Evolutionary conservation across 53 echinoderm and acorn worm species (phyloP).

Genomic region (Antedon mediterranea): DNA sequence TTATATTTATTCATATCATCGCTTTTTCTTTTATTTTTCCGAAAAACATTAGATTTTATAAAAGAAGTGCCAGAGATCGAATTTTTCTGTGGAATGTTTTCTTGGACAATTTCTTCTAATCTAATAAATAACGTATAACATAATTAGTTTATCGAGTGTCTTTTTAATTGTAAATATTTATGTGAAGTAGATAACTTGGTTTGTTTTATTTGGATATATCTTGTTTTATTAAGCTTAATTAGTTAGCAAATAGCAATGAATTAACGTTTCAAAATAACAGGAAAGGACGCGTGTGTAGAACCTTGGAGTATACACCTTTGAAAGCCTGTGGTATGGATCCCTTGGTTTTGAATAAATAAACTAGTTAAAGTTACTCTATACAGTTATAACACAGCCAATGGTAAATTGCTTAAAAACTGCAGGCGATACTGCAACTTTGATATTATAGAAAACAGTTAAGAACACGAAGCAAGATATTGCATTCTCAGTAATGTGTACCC

Average conservation of each 20-base stretch:
- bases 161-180: conserved; percentile 1
- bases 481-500: not conserved
- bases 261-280: not conserved
- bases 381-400: not conserved
- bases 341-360: not conserved
- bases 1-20: no score
- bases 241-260: not conserved
- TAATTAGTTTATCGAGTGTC: not conserved
- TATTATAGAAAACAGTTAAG: conserved; percentile 1
- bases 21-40: no score
- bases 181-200: not conserved
- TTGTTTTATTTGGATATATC: not conserved
- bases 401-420: not conserved
- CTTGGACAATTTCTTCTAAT: no score
- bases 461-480: not conserved
- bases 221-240: not conserved
- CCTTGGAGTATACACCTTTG: not conserved
- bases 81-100: no score
- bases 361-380: not conserved
- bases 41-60: no score
- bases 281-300: not conserved
- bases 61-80: no score
- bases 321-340: not conserved
- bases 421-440: not conserved
- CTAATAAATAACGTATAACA: not conserved